Evolutionary conservation across 2,888 invertebrate genomes (phyloP), one percentile per base, ranked within the genome.

Genomic region (Gasteruption jaculator): DNA sequence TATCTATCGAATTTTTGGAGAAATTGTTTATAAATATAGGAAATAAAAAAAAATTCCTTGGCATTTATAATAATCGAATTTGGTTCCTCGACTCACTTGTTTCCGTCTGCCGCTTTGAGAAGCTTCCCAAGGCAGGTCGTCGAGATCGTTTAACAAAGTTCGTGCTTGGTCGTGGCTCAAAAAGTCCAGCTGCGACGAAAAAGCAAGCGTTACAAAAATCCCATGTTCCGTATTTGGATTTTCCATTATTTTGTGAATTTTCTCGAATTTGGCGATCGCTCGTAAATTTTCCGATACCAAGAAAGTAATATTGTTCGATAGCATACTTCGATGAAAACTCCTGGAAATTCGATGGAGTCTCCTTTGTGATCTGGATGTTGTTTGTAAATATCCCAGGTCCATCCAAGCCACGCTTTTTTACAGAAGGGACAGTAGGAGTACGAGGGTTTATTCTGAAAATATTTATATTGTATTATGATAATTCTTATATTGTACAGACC

Each of bases 61-160:
- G 10, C 20, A 11, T 33, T 22, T 6, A 26, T 22, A n/a, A n/a
- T n/a, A n/a, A n/a, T n/a, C n/a, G n/a, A n/a, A n/a, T n/a, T n/a
- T n/a, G n/a, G n/a, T n/a, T n/a, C n/a, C n/a, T n/a, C n/a, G 19
- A 43, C 39, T 22, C 57, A 80, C 78, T 71, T 96, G 96, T 70
- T 99, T 99, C 43, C 91, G 79, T 38, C 97, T 77, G 1, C 97
- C 97, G 68, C 95, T 96, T 71, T 97, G 97, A 0, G 97, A 97
- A 24, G 77, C 74, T 52, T 86, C 84, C 96, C 97, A 99, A 0
- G 86, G 82, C 49, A 88, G 74, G 45, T 75, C 73, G 63, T 96
- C 92, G 8, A 96, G 80, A 39, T 79, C 76, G 36, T 75, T 66
- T 45, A 86, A 76, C 8, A 95, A 69, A 3, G 65, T 49, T 1